Base-by-base conservation (phyloP, 2,888 invertebrate genomes). In the Synergus umbraculus region DNA sequence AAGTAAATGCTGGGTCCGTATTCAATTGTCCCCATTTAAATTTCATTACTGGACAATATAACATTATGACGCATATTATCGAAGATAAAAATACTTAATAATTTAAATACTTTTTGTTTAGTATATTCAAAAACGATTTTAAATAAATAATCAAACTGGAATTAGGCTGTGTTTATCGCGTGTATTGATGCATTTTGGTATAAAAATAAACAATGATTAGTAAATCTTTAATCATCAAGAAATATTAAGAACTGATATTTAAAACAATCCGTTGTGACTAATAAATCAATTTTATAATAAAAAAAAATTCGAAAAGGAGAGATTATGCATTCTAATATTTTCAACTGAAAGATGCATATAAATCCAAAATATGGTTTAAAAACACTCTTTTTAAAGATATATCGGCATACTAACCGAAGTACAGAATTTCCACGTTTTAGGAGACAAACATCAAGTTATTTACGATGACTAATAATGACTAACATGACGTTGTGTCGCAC, bases 391-490 rank as follows among this genome's bases (percentile, higher is more conserved):
- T 22, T 2, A 22, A 60, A 54, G 54, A 22, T 60, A 60, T 18
- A 22, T 60, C 18, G 1, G 9, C 12, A 22, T 60, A 12, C 22
- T 60, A 22, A 60, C n/a, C 18, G 18, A 60, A 60, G 12, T 22
- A 22, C 22, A 12, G 12, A 22, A 22, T 60, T 60, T 60, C 22
- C 60, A 29, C 10, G 22, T 60, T 22, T 22, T 18, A 22, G 60
- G 22, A 60, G 60, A 22, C 12, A 60, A 49, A 49, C 49, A 49
- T 43, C 8, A 2, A 49, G 60, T 13, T 60, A 18, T 60, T 60
- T 60, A 12, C 22, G 60, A 22, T 60, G 60, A 60, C 60, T 60
- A 60, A 60, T 22, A 37, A 37, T 73, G 73, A 73, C 29, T 73
- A 73, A 73, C n/a, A n/a, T 9, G 37, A 15, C 22, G 12, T 60